These are phyloP conservation scores for Nowickia ferox DNA, from an alignment of 2,888 invertebrate species.

Conservation along the genomic window DNA sequence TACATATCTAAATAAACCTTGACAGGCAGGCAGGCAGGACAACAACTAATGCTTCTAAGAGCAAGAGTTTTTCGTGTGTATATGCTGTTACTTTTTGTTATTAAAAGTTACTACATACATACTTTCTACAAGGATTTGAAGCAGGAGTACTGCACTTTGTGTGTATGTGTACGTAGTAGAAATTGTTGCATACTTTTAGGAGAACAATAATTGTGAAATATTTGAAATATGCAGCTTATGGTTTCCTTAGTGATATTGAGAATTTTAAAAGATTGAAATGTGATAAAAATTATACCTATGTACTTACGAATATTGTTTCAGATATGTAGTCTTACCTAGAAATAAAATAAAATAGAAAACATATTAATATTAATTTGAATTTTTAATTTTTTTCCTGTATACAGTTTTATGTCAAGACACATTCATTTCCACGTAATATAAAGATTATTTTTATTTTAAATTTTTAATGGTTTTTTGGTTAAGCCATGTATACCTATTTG, in stretches of 20 bases:
- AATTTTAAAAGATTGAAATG: not conserved
- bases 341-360: not conserved
- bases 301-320: slow-evolving; percentile 32
- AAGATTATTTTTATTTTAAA: too few relatives aligned
- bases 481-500: too few relatives aligned
- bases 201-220: too few relatives aligned
- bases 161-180: too few relatives aligned
- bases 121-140: not conserved
- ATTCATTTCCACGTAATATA: too few relatives aligned
- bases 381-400: not conserved
- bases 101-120: not conserved
- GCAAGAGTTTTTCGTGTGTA: not conserved
- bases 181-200: too few relatives aligned
- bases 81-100: not conserved
- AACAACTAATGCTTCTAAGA: not conserved
- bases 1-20: not conserved
- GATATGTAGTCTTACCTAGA: slow-evolving; percentile 38
- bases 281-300: slow-evolving; percentile 28
- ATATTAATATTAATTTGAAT: not conserved
- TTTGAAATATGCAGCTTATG: too few relatives aligned
- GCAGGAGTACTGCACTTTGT: too few relatives aligned
- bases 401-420: too few relatives aligned
- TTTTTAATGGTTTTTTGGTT: too few relatives aligned
- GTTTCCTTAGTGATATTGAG: not conserved
- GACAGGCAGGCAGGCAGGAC: not conserved